A percentile compares a stretch with the other conserved stretches of the same genome.
Evolutionary conservation across 2,888 invertebrate species (phyloP).

Genomic region (Ceriagrion tenellum): DNA sequence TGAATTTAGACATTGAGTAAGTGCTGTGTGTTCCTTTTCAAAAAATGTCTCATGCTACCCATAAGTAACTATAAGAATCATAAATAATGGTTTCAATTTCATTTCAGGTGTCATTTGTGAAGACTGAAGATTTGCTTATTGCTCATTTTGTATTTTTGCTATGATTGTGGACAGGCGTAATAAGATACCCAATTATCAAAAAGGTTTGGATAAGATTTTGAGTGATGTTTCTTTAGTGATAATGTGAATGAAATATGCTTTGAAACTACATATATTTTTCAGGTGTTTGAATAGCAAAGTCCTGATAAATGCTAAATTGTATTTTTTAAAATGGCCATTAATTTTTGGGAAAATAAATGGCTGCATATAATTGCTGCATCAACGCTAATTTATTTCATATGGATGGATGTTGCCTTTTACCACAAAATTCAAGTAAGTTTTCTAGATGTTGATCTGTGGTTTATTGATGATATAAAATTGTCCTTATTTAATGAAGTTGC

Average conservation of each 20-base stretch:
- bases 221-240: not conserved
- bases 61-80: not conserved
- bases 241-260: not conserved
- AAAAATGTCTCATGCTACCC: not conserved
- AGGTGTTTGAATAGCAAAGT: not conserved
- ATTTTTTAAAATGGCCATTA: constrained; percentile 61
- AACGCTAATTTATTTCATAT: constrained; percentile 60
- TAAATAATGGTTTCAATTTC: not conserved
- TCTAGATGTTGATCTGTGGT: no score
- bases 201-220: not conserved
- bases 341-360: constrained; percentile 68
- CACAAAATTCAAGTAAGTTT: constrained; percentile 60
- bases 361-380: constrained; percentile 58
- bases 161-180: not conserved
- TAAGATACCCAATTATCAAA: not conserved
- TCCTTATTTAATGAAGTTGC: no score
- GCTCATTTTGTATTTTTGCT: constrained; percentile 17
- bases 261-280: not conserved
- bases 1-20: no score
- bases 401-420: constrained; percentile 68
- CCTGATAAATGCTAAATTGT: not conserved
- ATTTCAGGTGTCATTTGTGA: not conserved
- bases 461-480: no score
- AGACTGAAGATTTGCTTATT: not conserved
- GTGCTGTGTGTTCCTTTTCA: no score